Base-by-base conservation (phyloP, 2,797 vertebrate species). In the Myiotriccus ornatus region DNA sequence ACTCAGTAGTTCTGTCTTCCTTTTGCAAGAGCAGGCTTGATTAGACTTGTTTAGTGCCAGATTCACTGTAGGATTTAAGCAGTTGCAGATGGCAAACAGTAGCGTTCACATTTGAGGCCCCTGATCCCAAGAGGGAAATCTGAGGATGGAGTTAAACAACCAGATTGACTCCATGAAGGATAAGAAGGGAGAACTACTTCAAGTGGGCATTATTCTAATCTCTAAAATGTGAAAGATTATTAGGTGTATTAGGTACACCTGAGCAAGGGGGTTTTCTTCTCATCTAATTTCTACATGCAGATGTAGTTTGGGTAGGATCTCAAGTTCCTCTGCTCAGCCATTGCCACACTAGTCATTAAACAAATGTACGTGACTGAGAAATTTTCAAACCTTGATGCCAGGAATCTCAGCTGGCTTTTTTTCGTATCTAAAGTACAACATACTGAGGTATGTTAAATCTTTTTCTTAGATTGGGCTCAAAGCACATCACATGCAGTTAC, bases 381-480 rank as follows among this genome's bases (percentile, higher is more conserved):
- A 28, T 77, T 83, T 80, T 77, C 47, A 57, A 76, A 57, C 12
- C 1, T 0, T 70, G 39, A 63, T 86, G 22, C 13, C 52, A 77
- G 30, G 18, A 79, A 47, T 39, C 10, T 62, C 46, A 13, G 5
- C 7, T 46, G 4, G 15, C 5, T 0, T 1, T 14, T 55, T 17
- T 91, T 47, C 28, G 2, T 27, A 39, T 11, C 25, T 47, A 2
- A 50, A 74, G 7, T 37, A 11, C 10, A 34, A 6, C 13, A 53
- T 11, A 10, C 13, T 46, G 19, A 75, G 43, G 4, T 52, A 24
- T 11, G 11, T 41, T 34, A 15, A 18, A 10, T 49, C 3, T 56
- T 47, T 53, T 59, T 10, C 44, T 68, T 79, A 1, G 2, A 8
- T 14, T n/a, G 7, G 7, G 11, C 14, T 90, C 25, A 57, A 50